Evolutionary conservation across 37 sponge, comb jelly and placozoan species (phyloP).

Genomic region (Halichondria panicea): DNA sequence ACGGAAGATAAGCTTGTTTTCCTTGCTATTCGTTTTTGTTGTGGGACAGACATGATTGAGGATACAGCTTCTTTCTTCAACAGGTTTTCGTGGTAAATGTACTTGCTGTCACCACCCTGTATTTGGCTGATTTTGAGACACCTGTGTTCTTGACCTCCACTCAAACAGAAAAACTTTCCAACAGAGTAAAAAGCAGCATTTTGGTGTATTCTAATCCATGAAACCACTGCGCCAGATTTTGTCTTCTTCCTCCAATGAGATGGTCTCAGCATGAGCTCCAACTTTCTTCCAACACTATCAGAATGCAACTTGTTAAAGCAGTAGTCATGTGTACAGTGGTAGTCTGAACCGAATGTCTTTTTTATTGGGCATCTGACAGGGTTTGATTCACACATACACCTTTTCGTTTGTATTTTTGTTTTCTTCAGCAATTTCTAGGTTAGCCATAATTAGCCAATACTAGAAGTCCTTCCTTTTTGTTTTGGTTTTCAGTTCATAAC

Average conservation of each 20-base stretch:
- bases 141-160: slow-evolving; percentile 23
- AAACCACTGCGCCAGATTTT: slow-evolving; percentile 15
- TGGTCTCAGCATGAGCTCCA: neutral
- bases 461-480: too few relatives aligned
- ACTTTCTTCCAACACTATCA: slow-evolving; percentile 3
- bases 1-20: too few relatives aligned
- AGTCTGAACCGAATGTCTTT: slow-evolving; percentile 9
- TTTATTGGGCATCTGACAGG: slow-evolving; percentile 1
- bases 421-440: too few relatives aligned
- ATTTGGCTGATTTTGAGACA: neutral
- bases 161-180: slow-evolving; percentile 7
- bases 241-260: slow-evolving; percentile 11
- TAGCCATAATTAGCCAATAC: too few relatives aligned
- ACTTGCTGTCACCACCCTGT: neutral
- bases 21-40: too few relatives aligned
- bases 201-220: neutral
- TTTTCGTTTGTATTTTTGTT: too few relatives aligned
- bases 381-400: neutral
- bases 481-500: too few relatives aligned
- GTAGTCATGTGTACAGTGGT: neutral
- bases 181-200: slow-evolving; percentile 15
- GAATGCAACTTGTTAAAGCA: neutral
- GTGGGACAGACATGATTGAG: too few relatives aligned
- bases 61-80: slow-evolving; percentile 7
- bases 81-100: slow-evolving; percentile 9